Conservation (phyloP, 2,888 invertebrate genomes). For the Dicyrtoma fusca region DNA sequence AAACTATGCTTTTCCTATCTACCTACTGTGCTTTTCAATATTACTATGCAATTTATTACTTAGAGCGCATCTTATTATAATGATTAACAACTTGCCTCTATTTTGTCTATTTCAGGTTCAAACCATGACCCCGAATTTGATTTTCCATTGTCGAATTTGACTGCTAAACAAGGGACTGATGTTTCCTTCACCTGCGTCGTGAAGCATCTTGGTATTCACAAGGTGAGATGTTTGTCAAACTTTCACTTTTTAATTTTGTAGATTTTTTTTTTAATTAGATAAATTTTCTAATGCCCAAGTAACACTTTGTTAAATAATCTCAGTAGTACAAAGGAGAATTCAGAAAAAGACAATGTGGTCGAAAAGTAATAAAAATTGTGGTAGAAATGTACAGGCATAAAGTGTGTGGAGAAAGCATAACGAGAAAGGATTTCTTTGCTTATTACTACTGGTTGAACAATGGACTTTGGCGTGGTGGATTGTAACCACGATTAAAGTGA, state of each 20-base stretch:
- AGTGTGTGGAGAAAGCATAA: no score
- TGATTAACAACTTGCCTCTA: neutral
- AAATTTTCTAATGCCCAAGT: neutral
- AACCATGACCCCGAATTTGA: conserved; percentile 72
- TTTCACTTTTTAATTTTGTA: neutral
- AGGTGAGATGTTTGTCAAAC: conserved; percentile 66
- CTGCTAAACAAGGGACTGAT: conserved; percentile 84
- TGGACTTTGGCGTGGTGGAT: conserved; percentile 5
- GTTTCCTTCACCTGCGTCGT: conserved; percentile 88
- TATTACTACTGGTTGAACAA: conserved; percentile 1
- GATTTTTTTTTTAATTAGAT: neutral
- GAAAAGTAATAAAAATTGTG: neutral
- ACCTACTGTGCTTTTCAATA: no score
- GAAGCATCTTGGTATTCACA: conserved; percentile 82
- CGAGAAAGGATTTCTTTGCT: conserved; percentile 1
- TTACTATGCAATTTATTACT: no score
- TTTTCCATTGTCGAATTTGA: conserved; percentile 81
- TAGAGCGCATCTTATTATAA: no score
- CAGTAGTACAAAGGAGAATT: neutral
- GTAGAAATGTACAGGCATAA: no score
- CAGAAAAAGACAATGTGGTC: neutral
- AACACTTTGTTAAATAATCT: neutral
- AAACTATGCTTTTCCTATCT: no score
- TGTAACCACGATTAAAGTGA: conserved; percentile 22
- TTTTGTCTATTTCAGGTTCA: conserved; percentile 45